Evolutionary conservation across 2,797 vertebrate species (phyloP), one percentile per base, ranked within the genome.

Genomic region (Graptemys geographica): DNA sequence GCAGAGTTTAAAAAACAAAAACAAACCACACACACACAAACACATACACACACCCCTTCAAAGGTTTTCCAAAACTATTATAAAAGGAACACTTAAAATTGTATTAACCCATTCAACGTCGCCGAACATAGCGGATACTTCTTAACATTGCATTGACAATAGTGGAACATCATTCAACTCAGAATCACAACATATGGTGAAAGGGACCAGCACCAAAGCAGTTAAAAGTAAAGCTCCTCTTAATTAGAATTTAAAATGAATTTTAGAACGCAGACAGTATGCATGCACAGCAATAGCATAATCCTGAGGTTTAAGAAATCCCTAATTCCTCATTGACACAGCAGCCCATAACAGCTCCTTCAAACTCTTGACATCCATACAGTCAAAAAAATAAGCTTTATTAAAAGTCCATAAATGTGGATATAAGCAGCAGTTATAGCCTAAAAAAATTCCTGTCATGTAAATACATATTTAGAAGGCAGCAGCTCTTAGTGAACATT

Each of bases 281-380:
- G 56, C 27, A 79, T 86, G 92, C 52, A 85, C 74, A 96, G 81
- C 84, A 95, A 90, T 55, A 19, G 27, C 91, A 83, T 62, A 95
- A 96, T 88, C 86, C 86, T 88, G 31, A 74, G 80, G 56, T 92
- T 95, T 83, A 95, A 80, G 86, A 95, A 90, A 94, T 37, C 55
- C 25, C 74, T 92, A 81, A 92, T 69, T 97, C 95, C 88, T 97
- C 89, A 94, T 94, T 97, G 94, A 92, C 65, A 92, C 55, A 76
- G 13, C 49, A 76, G 83, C 81, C 90, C 90, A 88, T 89, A 91
- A 89, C 79, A 96, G 62, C 81, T 84, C 90, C 96, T 95, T 96
- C 80, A 93, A 83, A 96, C 55, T 44, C 74, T 86, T 88, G 21
- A 15, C 76, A 89, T 74, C 33, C 59, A 51, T 53, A 10, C 72